phyloP scores from a whole-genome alignment of 2,113 vertebrate species.

The Mesitornis unicolor region DNA sequence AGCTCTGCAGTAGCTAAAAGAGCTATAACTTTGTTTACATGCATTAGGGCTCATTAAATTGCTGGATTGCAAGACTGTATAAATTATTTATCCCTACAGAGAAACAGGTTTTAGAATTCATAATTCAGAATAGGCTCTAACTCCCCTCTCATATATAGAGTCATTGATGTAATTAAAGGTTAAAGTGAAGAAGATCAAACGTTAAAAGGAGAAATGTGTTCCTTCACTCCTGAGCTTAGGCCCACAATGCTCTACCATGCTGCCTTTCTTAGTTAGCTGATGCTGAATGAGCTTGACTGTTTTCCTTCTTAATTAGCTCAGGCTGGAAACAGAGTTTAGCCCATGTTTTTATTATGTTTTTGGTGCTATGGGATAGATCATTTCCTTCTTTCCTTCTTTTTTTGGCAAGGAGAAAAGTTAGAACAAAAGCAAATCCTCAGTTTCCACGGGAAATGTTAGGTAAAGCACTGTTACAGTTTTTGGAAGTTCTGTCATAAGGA shows the following conservation, averaged over 20 bases:
- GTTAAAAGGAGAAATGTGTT: slow-evolving; percentile 23
- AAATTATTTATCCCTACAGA: slow-evolving; percentile 54
- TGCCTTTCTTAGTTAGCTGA: neutral
- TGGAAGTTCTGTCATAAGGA: neutral
- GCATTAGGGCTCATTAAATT: slow-evolving; percentile 32
- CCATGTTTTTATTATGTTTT: neutral
- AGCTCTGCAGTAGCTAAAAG: neutral
- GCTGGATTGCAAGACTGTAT: slow-evolving; percentile 10
- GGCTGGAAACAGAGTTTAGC: neutral
- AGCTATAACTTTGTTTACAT: slow-evolving; percentile 31
- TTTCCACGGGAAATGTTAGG: neutral
- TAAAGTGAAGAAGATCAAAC: slow-evolving; percentile 27
- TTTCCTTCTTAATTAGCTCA: neutral
- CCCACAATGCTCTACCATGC: neutral
- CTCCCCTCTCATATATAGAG: neutral
- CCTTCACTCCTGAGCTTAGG: neutral
- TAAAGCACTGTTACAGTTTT: neutral
- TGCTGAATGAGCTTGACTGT: neutral
- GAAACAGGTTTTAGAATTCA: slow-evolving; percentile 24
- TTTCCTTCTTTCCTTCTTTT: neutral
- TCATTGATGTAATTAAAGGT: slow-evolving; percentile 53
- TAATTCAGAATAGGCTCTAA: slow-evolving; percentile 13
- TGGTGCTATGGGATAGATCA: neutral
- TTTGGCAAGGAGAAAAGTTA: neutral
- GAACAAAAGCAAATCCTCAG: neutral